Evolutionary conservation across 2,797 vertebrate species (phyloP), one percentile per base, ranked within the genome.

Genomic region (Falco cherrug): DNA sequence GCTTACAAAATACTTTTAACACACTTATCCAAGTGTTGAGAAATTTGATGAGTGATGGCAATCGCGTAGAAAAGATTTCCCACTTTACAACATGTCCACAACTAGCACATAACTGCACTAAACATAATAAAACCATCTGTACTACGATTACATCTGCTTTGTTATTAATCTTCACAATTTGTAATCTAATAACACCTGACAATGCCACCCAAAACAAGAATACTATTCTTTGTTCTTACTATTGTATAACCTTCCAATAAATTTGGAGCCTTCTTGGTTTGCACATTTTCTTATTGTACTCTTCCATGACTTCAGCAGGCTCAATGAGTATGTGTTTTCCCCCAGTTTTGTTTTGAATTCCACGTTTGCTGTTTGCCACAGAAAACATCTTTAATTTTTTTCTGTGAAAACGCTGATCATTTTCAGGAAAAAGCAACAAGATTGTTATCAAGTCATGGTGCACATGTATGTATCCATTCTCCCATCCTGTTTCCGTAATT

Each of bases 401-500:
- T 80, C 79, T 86, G n/a, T 94, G 59, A 96, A 68, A 93, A 95
- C 10, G 17, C 28, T 43, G 20, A 64, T 92, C 84, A 91, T 68
- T 89, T 92, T 80, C 82, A 95, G n/a, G 41, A 97, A 95, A 86
- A 88, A 79, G 76, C 28, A 93, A 78, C 4, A 81, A 25, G 28
- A 81, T 53, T 83, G 67, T 74, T 80, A 78, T 41, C 29, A 90
- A 63, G 41, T 71, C 16, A 81, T 2, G 29, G 69, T 50, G 80
- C 84, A 77, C 33, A 75, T 37, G 37, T 48, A 63, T 78, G 50
- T 70, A 56, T 39, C 16, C 21, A 31, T 76, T 60, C 37, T 50
- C 33, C 45, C 41, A 80, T 47, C 56, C 33, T 76, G 20, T 71
- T 65, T 92, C 57, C 35, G 45, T 17, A 84, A 80, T 63, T 74